Base-by-base conservation (phyloP, 2,113 vertebrate genomes). In the Protobothrops flavoviridis region DNA sequence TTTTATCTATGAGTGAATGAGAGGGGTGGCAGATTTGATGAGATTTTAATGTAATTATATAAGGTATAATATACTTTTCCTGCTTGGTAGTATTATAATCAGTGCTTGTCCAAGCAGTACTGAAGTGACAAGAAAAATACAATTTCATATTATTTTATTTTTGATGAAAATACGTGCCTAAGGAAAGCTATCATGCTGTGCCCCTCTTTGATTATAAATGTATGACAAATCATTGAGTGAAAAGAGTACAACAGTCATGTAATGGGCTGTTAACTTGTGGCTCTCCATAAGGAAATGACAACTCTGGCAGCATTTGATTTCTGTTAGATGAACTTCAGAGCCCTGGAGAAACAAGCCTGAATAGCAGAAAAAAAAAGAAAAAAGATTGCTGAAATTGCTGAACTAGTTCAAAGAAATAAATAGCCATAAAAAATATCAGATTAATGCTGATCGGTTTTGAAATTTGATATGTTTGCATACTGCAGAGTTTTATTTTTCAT, bases 201-300 rank as follows among this genome's bases (percentile, higher is more conserved):
- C 23, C 55, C n/a, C 69, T 94, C 81, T 0, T 90, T 95, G 91
- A 61, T 81, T 43, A 92, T 95, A 90, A 91, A 95, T 89, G 85
- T 89, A 88, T 91, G 90, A 33, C 94, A 94, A 96, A 94, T 52
- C 53, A 85, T 74, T 89, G 92, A 57, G 33, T 93, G 92, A 89
- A 91, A 69, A 88, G 91, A 95, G 52, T 93, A 95, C 92, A 91
- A 48, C 43, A 91, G 92, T 56, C 50, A 93, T 85, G 92, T 92
- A 85, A 91, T 59, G 85, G 26, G 88, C 94, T 94, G 89, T 90
- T 92, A 94, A 20, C 11, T 91, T 94, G 95, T 92, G 94, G 5
- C 64, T 94, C 33, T 69, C 92, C 92, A 94, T 93, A 93, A 81
- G 74, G 91, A 90, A 92, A 91, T 89, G 94, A 90, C 24, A 39